A percentile compares a stretch with the other conserved stretches of the same genome.
Conservation (phyloP, 2,113 vertebrate species). For the Thunnus maccoyii region DNA sequence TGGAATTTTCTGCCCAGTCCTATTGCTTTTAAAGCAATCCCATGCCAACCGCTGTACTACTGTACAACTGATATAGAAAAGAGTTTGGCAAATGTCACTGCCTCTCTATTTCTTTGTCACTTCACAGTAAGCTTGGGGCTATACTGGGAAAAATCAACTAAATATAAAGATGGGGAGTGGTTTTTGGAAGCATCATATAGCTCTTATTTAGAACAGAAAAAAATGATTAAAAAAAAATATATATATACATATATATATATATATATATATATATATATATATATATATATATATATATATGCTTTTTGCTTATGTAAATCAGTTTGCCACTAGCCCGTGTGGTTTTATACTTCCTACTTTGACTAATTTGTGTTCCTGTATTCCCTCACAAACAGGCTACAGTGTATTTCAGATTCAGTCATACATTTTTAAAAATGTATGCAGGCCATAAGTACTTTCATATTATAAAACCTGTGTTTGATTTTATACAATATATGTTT, state of each 20-base stretch:
- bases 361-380: no score
- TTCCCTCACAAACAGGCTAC: no score
- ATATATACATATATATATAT: no score
- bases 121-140: constrained; percentile 36
- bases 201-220: constrained; percentile 7
- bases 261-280: no score
- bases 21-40: constrained; percentile 43
- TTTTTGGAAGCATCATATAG: constrained; percentile 12
- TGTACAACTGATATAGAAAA: constrained; percentile 33
- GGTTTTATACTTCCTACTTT: background rate
- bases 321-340: background rate
- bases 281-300: background rate
- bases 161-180: constrained; percentile 7
- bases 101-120: constrained; percentile 39
- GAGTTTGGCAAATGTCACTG: constrained; percentile 51
- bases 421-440: no score
- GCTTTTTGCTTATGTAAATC: background rate
- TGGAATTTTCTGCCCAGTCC: constrained; percentile 30
- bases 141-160: constrained; percentile 34
- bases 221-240: constrained; percentile 1
- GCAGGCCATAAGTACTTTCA: no score
- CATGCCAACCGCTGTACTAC: constrained; percentile 40
- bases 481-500: background rate
- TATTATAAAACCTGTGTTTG: background rate
- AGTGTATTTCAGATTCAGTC: no score